These are phyloP conservation scores for Pandemis cinnamomeana DNA, from an alignment of 2,888 invertebrate species.

Conservation along the genomic window DNA sequence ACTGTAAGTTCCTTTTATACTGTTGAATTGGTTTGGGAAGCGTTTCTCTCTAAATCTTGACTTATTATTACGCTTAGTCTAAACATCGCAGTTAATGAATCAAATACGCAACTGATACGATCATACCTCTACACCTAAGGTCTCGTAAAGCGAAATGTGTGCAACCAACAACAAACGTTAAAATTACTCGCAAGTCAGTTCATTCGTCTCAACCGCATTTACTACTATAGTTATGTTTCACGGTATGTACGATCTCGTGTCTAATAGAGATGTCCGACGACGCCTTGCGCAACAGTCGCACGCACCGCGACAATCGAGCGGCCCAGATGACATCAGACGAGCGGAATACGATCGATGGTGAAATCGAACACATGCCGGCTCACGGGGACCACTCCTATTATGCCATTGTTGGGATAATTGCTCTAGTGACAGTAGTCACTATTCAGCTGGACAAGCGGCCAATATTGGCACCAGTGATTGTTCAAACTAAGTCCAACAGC, in stretches of 20 bases:
- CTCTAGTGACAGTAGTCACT: conserved; percentile 19
- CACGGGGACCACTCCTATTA: conserved; percentile 32
- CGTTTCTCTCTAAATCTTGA: not conserved
- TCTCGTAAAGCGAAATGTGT: not conserved
- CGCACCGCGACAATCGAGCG: conserved; percentile 62
- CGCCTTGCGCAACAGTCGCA: conserved; percentile 45
- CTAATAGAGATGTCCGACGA: conserved; percentile 37
- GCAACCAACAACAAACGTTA: not conserved
- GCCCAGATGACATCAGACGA: conserved; percentile 69
- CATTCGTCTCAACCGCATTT: conserved; percentile 13
- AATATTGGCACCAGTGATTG: conserved; percentile 10
- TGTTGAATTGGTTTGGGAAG: not conserved
- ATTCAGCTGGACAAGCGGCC: conserved; percentile 8
- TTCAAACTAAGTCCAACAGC: not conserved
- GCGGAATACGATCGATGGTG: conserved; percentile 50
- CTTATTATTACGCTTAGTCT: not conserved
- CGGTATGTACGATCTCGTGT: conserved; percentile 24
- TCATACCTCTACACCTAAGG: not conserved
- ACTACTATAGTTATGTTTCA: conserved; percentile 16
- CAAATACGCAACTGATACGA: not conserved
- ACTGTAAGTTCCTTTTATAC: not conserved
- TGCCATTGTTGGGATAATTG: conserved; percentile 31
- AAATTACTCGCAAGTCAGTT: conserved; percentile 11
- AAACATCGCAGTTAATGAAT: not conserved
- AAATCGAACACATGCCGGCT: conserved; percentile 38